Conservation (phyloP, 2,113 vertebrate species). For the Misgurnus mizolepis region DNA sequence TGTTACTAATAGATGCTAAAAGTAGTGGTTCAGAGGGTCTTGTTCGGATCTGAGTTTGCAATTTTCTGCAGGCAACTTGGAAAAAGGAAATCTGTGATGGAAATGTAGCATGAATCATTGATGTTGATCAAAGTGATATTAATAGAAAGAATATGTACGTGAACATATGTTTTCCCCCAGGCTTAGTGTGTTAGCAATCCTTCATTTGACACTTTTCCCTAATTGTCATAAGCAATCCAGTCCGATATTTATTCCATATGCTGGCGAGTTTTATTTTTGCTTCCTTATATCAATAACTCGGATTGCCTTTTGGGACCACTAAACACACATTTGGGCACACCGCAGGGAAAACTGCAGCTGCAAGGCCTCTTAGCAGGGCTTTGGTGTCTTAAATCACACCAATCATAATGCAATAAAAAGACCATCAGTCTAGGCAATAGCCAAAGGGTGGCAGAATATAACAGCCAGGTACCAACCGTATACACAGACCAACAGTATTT, state of each 20-base stretch:
- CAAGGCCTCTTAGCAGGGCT: background rate
- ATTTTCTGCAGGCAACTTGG: background rate
- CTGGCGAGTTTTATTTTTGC: slow-evolving; percentile 22
- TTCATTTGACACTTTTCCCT: slow-evolving; percentile 1
- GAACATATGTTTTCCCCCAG: background rate
- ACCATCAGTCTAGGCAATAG: background rate
- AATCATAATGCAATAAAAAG: slow-evolving; percentile 18
- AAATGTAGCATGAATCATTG: background rate
- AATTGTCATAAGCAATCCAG: slow-evolving; percentile 8
- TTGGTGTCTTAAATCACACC: slow-evolving; percentile 21
- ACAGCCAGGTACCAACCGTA: background rate
- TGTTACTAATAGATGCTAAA: background rate
- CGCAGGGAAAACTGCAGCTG: background rate
- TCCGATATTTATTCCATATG: slow-evolving; percentile 18
- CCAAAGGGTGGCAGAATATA: background rate
- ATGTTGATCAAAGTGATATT: slow-evolving; percentile 2
- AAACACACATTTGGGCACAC: slow-evolving; percentile 32
- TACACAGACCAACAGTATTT: background rate
- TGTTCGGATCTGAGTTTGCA: background rate
- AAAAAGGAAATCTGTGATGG: background rate
- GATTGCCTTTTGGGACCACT: slow-evolving; percentile 68
- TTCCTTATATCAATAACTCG: slow-evolving; percentile 72
- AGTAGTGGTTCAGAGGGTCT: background rate
- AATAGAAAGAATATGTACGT: background rate
- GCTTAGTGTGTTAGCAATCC: slow-evolving; percentile 1